Evolutionary conservation across 1,140 invertebrate genomes (phyloP), one percentile per base, ranked within the genome.

Genomic region (Adoxophyes honmai): DNA sequence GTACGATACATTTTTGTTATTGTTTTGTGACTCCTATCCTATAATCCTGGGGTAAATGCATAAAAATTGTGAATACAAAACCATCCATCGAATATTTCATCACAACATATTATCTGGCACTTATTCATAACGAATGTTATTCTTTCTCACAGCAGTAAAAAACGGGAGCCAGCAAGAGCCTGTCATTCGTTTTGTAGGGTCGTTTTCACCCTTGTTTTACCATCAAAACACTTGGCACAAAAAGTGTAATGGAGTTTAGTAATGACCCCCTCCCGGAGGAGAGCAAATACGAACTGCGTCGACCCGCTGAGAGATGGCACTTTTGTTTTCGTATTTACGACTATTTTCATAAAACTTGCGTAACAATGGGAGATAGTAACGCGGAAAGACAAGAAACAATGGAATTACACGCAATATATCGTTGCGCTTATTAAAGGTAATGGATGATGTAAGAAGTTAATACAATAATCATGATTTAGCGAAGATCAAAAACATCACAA

Each of bases 171-270:
- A 70, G 70, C 68, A 68, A 78, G 71, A 81, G 75, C 72, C 64
- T 81, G 74, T 80, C 81, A 80, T 82, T 80, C 76, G 71, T 80
- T 83, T 81, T 78, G 78, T 77, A 81, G 80, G 81, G 83, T 85
- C 78, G 84, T 87, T 85, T 73, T 74, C 81, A 87, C 84, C 84
- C 84, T 87, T 87, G 84, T 87, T 79, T 68, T 77, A 81, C 84
- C 72, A 70, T 71, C 75, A 81, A 85, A 87, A 85, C 84, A 85
- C 80, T 86, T 80, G 76, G 81, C 76, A 78, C 79, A 86, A 86
- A 84, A 86, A 86, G 74, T 77, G 80, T 86, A 86, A 84, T 86
- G 75, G 79, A 75, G 78, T 84, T 78, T 70, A 66, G 83, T 86
- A 86, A 86, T 84, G 81, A 84, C 81, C 83, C 74, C 79, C 81